These are phyloP conservation scores for Varroa destructor DNA, from an alignment of 1,140 invertebrate genomes.

Conservation along the genomic window DNA sequence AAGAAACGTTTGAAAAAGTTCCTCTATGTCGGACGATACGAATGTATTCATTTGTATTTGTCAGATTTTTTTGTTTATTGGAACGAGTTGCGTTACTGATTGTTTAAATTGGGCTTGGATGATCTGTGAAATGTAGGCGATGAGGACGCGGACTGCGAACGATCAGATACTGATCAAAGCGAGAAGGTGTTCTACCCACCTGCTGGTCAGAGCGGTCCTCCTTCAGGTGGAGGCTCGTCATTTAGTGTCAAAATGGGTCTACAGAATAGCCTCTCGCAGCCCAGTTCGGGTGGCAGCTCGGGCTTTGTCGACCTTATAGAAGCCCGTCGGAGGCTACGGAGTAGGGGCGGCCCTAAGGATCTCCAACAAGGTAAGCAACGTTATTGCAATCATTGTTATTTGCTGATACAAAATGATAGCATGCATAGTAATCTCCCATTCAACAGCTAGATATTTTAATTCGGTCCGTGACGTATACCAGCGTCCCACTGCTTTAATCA, in stretches of 20 bases:
- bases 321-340: constrained; percentile 5
- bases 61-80: too few species aligned
- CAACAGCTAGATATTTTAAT: too few species aligned
- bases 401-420: too few species aligned
- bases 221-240: constrained; percentile 30
- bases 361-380: constrained; percentile 7
- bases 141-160: constrained; percentile 57
- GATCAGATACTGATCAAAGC: constrained; percentile 34
- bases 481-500: too few species aligned
- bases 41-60: too few species aligned
- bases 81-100: too few species aligned
- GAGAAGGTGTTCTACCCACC: constrained; percentile 33
- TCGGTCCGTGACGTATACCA: too few species aligned
- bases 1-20: too few species aligned
- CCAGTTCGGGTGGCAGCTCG: constrained; percentile 18
- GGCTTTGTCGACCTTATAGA: constrained; percentile 22
- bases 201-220: constrained; percentile 30
- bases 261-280: constrained; percentile 28
- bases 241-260: constrained; percentile 33
- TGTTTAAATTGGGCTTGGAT: too few species aligned
- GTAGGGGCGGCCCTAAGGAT: constrained; percentile 19
- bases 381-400: too few species aligned
- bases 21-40: too few species aligned
- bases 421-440: too few species aligned
- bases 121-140: constrained; percentile 46